Conservation (phyloP, 2,113 vertebrate species). For the Dasyurus viverrinus region DNA sequence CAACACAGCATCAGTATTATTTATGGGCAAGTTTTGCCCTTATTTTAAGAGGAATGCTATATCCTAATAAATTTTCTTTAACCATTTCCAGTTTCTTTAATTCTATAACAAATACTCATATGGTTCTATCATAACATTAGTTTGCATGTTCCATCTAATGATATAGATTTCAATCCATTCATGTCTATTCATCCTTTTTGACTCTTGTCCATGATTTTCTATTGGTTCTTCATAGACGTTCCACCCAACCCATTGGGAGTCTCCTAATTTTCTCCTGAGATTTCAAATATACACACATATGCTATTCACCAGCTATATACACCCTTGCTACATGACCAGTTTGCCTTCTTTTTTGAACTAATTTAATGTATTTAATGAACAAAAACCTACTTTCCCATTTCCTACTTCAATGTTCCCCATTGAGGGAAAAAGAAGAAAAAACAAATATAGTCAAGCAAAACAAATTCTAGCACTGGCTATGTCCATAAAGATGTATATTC, state of each 20-base stretch:
- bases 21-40: background rate
- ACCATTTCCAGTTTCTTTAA: background rate
- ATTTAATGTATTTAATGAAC: background rate
- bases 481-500: background rate
- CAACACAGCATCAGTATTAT: background rate
- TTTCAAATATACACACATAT: background rate
- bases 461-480: background rate
- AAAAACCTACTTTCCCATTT: background rate
- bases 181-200: background rate
- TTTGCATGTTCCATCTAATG: background rate
- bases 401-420: background rate
- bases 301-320: background rate
- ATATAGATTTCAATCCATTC: background rate
- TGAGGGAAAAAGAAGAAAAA: background rate
- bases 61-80: background rate
- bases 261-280: background rate
- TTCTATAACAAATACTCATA: background rate
- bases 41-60: background rate
- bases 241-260: background rate
- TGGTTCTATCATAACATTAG: background rate
- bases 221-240: background rate
- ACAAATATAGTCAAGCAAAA: background rate
- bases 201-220: background rate
- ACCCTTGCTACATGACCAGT: background rate
- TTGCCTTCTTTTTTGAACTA: background rate